Evolutionary conservation across 2,888 invertebrate genomes (phyloP), one percentile per base, ranked within the genome.

Genomic region (Hirtodrosophila duncani): DNA sequence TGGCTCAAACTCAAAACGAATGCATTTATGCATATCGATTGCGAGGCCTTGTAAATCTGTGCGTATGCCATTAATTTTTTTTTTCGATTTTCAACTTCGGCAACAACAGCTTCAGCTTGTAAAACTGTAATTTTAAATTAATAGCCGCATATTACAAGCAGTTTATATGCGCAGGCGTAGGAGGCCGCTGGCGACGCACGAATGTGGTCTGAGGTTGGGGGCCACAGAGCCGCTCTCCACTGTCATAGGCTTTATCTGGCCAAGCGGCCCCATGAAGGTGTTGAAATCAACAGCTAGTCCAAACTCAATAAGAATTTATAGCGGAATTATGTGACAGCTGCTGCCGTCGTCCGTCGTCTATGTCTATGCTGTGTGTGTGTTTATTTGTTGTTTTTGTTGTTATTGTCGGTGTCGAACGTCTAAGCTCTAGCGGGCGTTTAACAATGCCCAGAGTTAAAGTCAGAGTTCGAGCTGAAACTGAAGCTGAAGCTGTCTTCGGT

Each of bases 211-310:
- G 21, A 14, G 23, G 4, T 10, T 11, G 10, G 44, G 26, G 21
- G 10, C 17, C 16, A 10, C 17, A 16, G 10, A n/a, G 6, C 23
- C 14, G n/a, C 9, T 29, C 27, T 18, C 8, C 39, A 14, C 8
- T 46, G 29, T 42, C 33, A 38, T 34, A 9, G 27, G 52, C 44
- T 48, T 69, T 72, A 62, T 74, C 74, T 44, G 39, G 43, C 43
- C 7, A 24, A 46, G 52, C 42, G 53, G 58, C 45, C 55, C 59
- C 53, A 59, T 64, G 67, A 63, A 82, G 81, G 81, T 82, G 84
- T 83, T 82, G 83, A 84, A 82, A 78, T 72, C 70, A 71, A 65
- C 72, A 81, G 75, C 83, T 80, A 75, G 72, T 60, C 69, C 66
- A 58, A 77, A 67, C 70, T 81, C 67, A 66, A 72, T 77, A 69